Conservation (phyloP, 2,888 invertebrate genomes). For the Chrysina gloriosa region DNA sequence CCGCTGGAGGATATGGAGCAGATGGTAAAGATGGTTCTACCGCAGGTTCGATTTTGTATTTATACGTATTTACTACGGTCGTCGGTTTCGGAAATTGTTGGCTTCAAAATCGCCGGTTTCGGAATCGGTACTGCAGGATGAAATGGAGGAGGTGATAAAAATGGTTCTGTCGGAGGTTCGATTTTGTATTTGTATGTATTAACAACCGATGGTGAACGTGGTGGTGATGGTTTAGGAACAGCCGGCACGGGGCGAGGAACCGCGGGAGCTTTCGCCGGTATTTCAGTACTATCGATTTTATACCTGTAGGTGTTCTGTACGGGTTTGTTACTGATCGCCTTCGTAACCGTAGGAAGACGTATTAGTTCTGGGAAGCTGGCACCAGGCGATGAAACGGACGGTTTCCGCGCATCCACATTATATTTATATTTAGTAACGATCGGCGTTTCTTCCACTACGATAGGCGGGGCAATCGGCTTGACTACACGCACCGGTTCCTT, state of each 20-base stretch:
- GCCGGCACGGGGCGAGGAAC: not conserved
- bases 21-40: not conserved
- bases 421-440: not conserved
- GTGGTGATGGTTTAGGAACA: not conserved
- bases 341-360: not conserved
- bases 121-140: not conserved
- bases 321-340: not conserved
- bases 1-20: not conserved
- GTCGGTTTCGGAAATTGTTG: not conserved
- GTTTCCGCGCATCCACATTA: not conserved
- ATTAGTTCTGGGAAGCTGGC: not conserved
- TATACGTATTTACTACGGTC: not conserved
- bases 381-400: not conserved
- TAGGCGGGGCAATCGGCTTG: too few relatives aligned
- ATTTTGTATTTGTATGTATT: not conserved
- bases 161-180: not conserved
- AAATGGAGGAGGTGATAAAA: not conserved
- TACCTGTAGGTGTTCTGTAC: not conserved
- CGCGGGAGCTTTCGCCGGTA: not conserved
- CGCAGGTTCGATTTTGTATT: not conserved
- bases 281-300: not conserved
- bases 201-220: too few relatives aligned
- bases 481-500: not conserved
- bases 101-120: not conserved
- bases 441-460: not conserved